These are phyloP conservation scores for Odobenus rosmarus DNA, from an alignment of 2,113 vertebrate genomes.

Conservation along the genomic window DNA sequence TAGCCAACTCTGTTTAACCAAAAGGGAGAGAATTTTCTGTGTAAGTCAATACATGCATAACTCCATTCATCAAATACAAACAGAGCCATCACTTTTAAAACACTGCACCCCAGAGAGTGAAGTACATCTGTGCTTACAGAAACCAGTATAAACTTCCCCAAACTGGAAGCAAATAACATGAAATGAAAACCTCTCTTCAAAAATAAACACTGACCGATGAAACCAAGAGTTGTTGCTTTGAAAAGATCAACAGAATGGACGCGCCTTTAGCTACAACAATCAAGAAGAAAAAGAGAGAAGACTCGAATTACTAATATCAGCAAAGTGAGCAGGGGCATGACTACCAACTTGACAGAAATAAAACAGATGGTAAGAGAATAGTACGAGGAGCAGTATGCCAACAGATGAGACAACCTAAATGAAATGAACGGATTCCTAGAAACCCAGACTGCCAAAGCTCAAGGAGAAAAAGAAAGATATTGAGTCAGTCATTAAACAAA, in stretches of 20 bases:
- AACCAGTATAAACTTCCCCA: not conserved
- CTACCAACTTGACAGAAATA: not conserved
- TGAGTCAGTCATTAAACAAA: not conserved
- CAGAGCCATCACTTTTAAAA: not conserved
- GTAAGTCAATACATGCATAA: not conserved
- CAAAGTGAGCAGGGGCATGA: not conserved
- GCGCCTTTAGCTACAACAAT: not conserved
- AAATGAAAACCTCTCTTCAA: not conserved
- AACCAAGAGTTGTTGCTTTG: not conserved
- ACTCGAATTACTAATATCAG: not conserved
- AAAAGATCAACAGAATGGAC: not conserved
- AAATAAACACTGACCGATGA: not conserved
- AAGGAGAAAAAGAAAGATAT: not conserved
- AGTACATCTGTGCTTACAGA: not conserved
- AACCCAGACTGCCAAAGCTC: not conserved
- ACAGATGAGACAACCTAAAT: not conserved
- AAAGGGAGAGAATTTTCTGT: conserved; percentile 14
- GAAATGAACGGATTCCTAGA: not conserved
- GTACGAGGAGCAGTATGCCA: not conserved
- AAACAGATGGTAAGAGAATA: not conserved
- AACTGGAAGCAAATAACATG: not conserved
- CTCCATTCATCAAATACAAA: not conserved
- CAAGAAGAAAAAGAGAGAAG: not conserved
- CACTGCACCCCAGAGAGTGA: not conserved
- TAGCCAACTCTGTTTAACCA: not conserved